Base-by-base conservation (phyloP, 2,797 vertebrate species). In the Gadopsis marmoratus region DNA sequence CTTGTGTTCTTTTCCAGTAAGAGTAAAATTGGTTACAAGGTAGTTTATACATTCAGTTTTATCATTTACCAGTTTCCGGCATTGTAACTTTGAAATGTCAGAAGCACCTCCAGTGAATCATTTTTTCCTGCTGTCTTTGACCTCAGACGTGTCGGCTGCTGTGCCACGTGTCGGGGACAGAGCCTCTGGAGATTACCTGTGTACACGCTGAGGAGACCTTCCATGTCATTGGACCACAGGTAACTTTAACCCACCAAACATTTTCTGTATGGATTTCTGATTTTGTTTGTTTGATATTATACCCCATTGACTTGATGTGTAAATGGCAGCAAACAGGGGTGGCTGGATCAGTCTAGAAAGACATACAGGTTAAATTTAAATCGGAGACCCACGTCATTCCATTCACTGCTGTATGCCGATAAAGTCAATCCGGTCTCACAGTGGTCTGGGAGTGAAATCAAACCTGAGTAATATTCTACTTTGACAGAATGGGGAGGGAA, bases 151-250 rank as follows among this genome's bases (percentile, higher is more conserved):
- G 97, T 82, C 96, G 96, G 77, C 93, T 99, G 83, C 77, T 99
- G 93, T 95, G 97, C 81, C 98, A 99, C 50, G 93, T 99, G 85
- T 99, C 97, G 10, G 97, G 97, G 73, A 97, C 96, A 0, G 97
- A 99, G 85, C 97, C 98, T 0, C 94, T 99, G 3, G 98, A 99
- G 94, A 99, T 99, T 81, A 98, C 98, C 51, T 99, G 98, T 61
- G 90, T 97, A 81, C 98, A 99, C 3, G 98, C 97, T 31, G 98
- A 98, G 92, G 97, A 99, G 87, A 99, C 98, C 33, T 99, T 99
- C 92, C 96, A 97, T 79, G 97, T 98, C 84, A 99, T 98, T 68
- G 98, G 98, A 48, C 98, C 97, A 71, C 98, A 99, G 97, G 98
- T 99, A 95, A 79, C 9, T 55, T 58, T 37, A 70, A 71, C 45